phyloP scores from a whole-genome alignment of 2,888 invertebrate species.

The Mesorhabditis spiculigera region DNA sequence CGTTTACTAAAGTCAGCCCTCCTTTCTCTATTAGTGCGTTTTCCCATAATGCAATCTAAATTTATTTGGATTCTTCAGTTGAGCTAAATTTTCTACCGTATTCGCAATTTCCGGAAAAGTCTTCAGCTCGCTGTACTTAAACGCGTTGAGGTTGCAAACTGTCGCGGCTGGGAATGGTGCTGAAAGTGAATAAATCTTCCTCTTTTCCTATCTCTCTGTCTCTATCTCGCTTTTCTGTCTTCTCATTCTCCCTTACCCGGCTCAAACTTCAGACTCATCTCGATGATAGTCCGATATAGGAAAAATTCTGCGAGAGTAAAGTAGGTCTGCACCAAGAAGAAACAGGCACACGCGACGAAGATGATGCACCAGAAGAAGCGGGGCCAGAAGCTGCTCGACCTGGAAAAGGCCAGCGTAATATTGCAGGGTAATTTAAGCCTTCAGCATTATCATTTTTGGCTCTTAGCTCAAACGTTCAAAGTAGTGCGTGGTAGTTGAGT shows the following conservation, averaged over 20 bases:
- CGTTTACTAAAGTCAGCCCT: slow-evolving; percentile 20
- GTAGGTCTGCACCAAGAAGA: slow-evolving; percentile 55
- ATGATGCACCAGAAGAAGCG: slow-evolving; percentile 44
- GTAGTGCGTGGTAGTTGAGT: too few species aligned
- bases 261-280: slow-evolving; percentile 58
- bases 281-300: slow-evolving; percentile 57
- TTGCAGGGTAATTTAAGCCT: too few species aligned
- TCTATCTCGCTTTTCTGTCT: too few species aligned
- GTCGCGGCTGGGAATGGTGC: slow-evolving; percentile 55
- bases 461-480: too few species aligned
- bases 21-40: slow-evolving; percentile 11
- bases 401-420: too few species aligned
- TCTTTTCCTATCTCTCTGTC: too few species aligned
- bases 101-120: not conserved
- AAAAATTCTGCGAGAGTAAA: slow-evolving; percentile 56
- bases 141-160: slow-evolving; percentile 52
- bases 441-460: too few species aligned
- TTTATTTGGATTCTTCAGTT: not conserved
- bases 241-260: slow-evolving; percentile 46
- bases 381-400: not conserved
- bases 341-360: slow-evolving; percentile 35
- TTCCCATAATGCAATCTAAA: slow-evolving; percentile 10
- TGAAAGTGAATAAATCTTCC: slow-evolving; percentile 9
- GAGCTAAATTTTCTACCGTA: not conserved
- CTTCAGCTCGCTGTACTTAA: slow-evolving; percentile 47